Percentiles rank a stretch among this genome's conserved stretches.
phyloP scores from a whole-genome alignment of 1,140 invertebrate genomes.

The Brachionus asplanchnoidis region DNA sequence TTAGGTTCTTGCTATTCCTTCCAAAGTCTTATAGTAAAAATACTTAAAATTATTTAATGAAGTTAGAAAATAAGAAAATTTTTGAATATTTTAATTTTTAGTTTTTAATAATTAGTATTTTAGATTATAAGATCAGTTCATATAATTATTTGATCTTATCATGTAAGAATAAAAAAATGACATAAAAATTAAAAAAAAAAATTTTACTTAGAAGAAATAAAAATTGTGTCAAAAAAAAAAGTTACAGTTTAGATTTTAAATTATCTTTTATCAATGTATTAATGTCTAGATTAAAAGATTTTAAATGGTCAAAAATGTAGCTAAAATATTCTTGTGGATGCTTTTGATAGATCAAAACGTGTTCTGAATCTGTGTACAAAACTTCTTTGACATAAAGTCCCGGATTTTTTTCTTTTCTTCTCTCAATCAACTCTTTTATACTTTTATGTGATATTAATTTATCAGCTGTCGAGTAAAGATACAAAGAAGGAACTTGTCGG shows the following conservation, averaged over 20 bases:
- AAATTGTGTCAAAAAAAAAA: background rate
- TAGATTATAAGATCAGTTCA: too few species aligned
- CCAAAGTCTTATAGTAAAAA: too few species aligned
- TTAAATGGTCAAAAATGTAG: background rate
- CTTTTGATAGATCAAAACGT: slow-evolving; percentile 33
- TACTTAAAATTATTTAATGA: too few species aligned
- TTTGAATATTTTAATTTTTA: too few species aligned
- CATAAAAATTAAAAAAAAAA: background rate
- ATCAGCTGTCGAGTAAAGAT: slow-evolving; percentile 28
- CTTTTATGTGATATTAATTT: background rate
- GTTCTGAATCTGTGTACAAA: background rate
- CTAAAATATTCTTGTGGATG: slow-evolving; percentile 13
- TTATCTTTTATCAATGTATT: background rate
- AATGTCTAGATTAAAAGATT: background rate
- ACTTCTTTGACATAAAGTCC: background rate
- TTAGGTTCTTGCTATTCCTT: too few species aligned
- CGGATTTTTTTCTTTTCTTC: background rate
- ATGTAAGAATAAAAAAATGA: too few species aligned
- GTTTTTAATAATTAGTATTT: too few species aligned
- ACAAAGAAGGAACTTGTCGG: background rate
- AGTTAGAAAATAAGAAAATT: too few species aligned
- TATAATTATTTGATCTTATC: too few species aligned
- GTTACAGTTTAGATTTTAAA: background rate
- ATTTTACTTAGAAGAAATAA: background rate
- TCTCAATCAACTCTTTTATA: background rate